Evolutionary conservation across 2,797 vertebrate genomes (phyloP).

Genomic region (Acestrorhynchus altus): DNA sequence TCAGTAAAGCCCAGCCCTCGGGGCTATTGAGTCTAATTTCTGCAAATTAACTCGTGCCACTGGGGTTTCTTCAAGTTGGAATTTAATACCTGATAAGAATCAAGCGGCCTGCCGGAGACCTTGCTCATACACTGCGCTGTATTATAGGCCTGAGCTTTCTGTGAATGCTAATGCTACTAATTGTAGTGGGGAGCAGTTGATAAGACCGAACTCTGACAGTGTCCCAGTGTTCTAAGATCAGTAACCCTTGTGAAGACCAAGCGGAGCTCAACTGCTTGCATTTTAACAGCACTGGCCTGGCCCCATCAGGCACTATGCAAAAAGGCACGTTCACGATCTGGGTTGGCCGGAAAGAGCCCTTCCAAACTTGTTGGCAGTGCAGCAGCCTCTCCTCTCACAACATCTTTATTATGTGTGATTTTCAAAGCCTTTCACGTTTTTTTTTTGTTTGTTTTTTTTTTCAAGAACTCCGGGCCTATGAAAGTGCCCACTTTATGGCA

Average conservation of each 20-base stretch:
- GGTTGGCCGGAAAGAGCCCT: conserved; percentile 32
- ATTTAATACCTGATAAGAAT: conserved; percentile 48
- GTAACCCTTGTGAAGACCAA: conserved; percentile 30
- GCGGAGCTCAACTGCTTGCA: conserved; percentile 10
- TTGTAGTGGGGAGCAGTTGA: conserved; percentile 26
- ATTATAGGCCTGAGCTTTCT: conserved; percentile 24
- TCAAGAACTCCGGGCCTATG: conserved; percentile 30
- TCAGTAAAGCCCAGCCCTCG: conserved; percentile 39
- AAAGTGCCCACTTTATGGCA: conserved; percentile 51
- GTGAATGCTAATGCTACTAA: conserved; percentile 43
- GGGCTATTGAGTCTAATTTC: conserved; percentile 46
- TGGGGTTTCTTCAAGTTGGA: conserved; percentile 48
- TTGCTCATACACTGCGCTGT: conserved; percentile 6
- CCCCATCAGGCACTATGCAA: conserved; percentile 13
- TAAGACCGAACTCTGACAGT: conserved; percentile 30
- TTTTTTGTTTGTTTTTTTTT: conserved; percentile 30
- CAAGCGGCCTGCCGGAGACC: conserved; percentile 31
- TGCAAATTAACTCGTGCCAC: conserved; percentile 40
- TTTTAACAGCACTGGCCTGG: neutral
- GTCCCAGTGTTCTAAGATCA: conserved; percentile 40
- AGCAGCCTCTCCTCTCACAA: conserved; percentile 48
- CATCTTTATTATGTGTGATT: conserved; percentile 73
- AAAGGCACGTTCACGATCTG: conserved; percentile 35
- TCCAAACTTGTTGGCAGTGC: conserved; percentile 63
- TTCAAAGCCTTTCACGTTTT: conserved; percentile 64